Evolutionary conservation across 2,888 invertebrate species (phyloP).

Genomic region (Scaptomyza tumidula): DNA sequence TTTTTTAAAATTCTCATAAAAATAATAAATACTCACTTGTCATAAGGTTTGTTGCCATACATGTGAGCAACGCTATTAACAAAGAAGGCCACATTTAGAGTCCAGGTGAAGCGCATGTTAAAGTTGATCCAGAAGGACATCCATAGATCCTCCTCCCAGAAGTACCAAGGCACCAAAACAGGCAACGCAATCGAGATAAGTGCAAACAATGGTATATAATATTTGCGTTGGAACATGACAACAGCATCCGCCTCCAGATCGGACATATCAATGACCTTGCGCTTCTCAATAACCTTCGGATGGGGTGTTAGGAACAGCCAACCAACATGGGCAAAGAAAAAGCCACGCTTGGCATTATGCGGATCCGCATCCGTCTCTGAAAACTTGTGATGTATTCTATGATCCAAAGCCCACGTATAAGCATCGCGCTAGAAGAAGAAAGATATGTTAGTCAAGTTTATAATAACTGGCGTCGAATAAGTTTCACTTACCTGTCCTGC

Average conservation of each 20-base stretch:
- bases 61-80: slow-evolving; percentile 98
- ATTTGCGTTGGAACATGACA: slow-evolving; percentile 91
- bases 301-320: slow-evolving; percentile 95
- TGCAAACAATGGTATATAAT: slow-evolving; percentile 89
- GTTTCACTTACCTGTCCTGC: slow-evolving; percentile 89
- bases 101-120: slow-evolving; percentile 92
- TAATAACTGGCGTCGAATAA: background rate
- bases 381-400: slow-evolving; percentile 95
- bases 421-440: slow-evolving; percentile 88
- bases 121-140: slow-evolving; percentile 94
- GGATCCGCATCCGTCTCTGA: slow-evolving; percentile 93
- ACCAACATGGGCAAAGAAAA: slow-evolving; percentile 96
- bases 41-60: slow-evolving; percentile 97
- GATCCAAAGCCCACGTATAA: slow-evolving; percentile 94
- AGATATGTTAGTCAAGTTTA: background rate
- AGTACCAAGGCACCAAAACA: slow-evolving; percentile 91
- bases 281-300: slow-evolving; percentile 89
- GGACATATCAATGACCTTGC: slow-evolving; percentile 88
- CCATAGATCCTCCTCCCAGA: slow-evolving; percentile 92
- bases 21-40: slow-evolving; percentile 86
- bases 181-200: slow-evolving; percentile 89
- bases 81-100: slow-evolving; percentile 95
- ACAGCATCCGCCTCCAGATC: slow-evolving; percentile 90
- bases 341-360: slow-evolving; percentile 91
- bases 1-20: too few species aligned